phyloP scores from a whole-genome alignment of 2,797 vertebrate species.

The Falco berigora region DNA sequence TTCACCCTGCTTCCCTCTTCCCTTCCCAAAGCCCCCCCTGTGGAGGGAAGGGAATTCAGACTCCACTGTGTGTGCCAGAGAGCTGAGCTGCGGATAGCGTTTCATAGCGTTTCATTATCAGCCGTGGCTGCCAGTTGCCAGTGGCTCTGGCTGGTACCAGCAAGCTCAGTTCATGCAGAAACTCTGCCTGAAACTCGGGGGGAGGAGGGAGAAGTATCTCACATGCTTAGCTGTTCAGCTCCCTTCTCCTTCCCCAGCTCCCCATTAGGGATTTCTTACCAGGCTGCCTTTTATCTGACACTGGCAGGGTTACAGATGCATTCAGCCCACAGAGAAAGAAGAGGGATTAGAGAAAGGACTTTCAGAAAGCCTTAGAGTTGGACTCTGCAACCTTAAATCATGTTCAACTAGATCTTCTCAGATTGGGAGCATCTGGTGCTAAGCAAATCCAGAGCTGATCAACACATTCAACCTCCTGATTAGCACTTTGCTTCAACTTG shows the following conservation, averaged over 20 bases:
- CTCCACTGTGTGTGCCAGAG: not conserved
- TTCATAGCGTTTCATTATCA: slow-evolving; percentile 46
- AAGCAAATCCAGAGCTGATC: slow-evolving; percentile 57
- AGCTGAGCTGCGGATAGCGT: not conserved
- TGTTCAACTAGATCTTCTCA: slow-evolving; percentile 55
- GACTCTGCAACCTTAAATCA: slow-evolving; percentile 56
- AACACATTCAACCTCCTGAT: slow-evolving; percentile 56
- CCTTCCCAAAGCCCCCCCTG: slow-evolving; percentile 12
- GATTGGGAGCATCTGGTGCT: slow-evolving; percentile 61
- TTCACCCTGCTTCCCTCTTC: slow-evolving; percentile 45
- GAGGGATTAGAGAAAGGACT: slow-evolving; percentile 60
- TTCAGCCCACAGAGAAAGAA: slow-evolving; percentile 62
- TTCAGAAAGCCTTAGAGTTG: slow-evolving; percentile 53
- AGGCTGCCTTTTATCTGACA: slow-evolving; percentile 67
- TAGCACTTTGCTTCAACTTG: slow-evolving; percentile 48
- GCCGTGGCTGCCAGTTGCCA: slow-evolving; percentile 47
- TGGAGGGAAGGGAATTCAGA: not conserved
- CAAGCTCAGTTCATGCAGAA: slow-evolving; percentile 58
- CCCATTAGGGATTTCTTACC: slow-evolving; percentile 60
- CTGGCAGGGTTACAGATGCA: slow-evolving; percentile 68
- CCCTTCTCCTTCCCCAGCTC: slow-evolving; percentile 40
- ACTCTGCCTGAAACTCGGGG: slow-evolving; percentile 53
- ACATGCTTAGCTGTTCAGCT: slow-evolving; percentile 18
- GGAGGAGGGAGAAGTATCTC: slow-evolving; percentile 45
- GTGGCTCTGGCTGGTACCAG: slow-evolving; percentile 57